A percentile compares a stretch with the other conserved stretches of the same genome.
Conservation (phyloP, 1,140 invertebrate species). For the Papilio xuthus region DNA sequence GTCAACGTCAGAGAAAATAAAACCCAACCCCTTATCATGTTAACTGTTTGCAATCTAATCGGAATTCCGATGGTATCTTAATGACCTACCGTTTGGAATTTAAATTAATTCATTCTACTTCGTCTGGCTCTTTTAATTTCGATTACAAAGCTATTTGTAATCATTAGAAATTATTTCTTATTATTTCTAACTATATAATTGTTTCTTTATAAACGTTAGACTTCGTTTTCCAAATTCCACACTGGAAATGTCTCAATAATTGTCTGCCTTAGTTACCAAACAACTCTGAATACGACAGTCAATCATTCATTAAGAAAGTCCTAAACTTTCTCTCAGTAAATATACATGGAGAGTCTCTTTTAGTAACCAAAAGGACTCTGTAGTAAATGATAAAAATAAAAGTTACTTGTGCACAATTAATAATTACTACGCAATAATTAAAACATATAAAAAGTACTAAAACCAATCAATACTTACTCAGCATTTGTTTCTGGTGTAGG, state of each 20-base stretch:
- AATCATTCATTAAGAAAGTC: neutral
- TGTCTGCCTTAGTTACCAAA: neutral
- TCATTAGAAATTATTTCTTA: neutral
- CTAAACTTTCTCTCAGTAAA: neutral
- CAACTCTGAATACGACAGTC: no score
- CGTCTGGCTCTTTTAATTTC: slow-evolving; percentile 17
- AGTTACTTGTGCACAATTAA: neutral
- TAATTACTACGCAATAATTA: neutral
- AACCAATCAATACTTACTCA: slow-evolving; percentile 89
- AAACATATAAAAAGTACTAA: neutral
- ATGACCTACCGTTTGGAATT: slow-evolving; percentile 18
- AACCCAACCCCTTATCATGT: slow-evolving; percentile 21
- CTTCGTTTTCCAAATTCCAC: neutral
- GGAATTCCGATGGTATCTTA: slow-evolving; percentile 14
- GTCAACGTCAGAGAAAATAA: slow-evolving; percentile 13
- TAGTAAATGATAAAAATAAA: neutral
- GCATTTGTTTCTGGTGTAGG: slow-evolving; percentile 97
- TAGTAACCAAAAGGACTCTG: neutral
- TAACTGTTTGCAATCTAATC: slow-evolving; percentile 25
- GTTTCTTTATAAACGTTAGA: neutral
- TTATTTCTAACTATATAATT: neutral
- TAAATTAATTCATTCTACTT: slow-evolving; percentile 18
- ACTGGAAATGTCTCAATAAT: no score
- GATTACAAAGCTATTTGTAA: slow-evolving; percentile 24
- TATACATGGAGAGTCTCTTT: neutral